Evolutionary conservation across 2,113 vertebrate species (phyloP), one percentile per base, ranked within the genome.

Genomic region (Triplophysa rosa): DNA sequence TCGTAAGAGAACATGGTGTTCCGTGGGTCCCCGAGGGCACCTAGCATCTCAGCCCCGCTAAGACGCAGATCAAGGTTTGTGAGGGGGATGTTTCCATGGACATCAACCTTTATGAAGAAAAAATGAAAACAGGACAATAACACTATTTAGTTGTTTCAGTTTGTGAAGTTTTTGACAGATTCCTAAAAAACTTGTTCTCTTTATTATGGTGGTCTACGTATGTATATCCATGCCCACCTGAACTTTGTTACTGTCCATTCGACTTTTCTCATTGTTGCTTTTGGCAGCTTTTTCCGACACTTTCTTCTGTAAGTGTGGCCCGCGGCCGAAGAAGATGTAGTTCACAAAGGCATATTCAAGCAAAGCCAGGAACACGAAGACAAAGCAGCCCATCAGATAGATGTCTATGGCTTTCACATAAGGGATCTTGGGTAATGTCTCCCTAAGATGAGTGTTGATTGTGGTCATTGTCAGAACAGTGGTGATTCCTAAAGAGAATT

Each of bases 391-490:
- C 96, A 98, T 98, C 80, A 98, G 89, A 84, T 96, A 98, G 89
- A 97, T 95, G 82, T 98, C 96, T 65, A 96, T 98, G 12, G 96
- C 96, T 87, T 98, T 97, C 72, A 98, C 96, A 0, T 97, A 98
- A 6, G 96, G 96, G 84, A 97, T 98, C 91, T 97, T 98, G 75
- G 96, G 96, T 84, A 98, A 89, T 0, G 96, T 97, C 89, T 97
- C 96, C 85, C 95, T 93, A 80, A 98, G 94, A 77, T 98, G 95
- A 42, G 96, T 98, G 85, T 95, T 97, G 90, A 97, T 98, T 83
- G 96, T 98, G 47, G 96, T 98, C 96, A 98, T 98, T 13, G 96
- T 98, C 88, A 98, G 89, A 83, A 98, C 96, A 0, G 96, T 98
- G 6, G 96, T 98, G 84, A 98, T 98, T 82, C 96, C 96, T 98